A percentile compares a stretch with the other conserved stretches of the same genome.
Evolutionary conservation across 1,140 invertebrate genomes (phyloP).

Genomic region (Sarcophaga peregrina): DNA sequence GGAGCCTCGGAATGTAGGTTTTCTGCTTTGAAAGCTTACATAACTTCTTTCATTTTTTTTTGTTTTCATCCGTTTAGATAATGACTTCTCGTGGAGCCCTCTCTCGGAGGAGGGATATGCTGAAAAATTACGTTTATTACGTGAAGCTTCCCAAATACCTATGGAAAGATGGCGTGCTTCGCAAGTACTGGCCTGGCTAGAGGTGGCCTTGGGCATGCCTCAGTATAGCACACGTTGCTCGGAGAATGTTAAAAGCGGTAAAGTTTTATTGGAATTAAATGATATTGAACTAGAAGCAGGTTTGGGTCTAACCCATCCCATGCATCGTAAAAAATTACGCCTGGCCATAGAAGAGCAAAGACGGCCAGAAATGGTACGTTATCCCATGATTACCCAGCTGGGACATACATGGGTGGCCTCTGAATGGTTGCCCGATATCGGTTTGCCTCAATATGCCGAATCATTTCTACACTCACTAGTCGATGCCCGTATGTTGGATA

Average conservation of each 20-base stretch:
- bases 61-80: conserved; percentile 44
- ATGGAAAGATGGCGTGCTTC: conserved; percentile 92
- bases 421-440: conserved; percentile 91
- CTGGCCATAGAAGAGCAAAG: conserved; percentile 93
- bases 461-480: conserved; percentile 90
- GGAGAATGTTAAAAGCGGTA: conserved; percentile 94
- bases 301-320: conserved; percentile 86
- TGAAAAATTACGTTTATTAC: conserved; percentile 81
- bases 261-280: conserved; percentile 89
- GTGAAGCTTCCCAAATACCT: conserved; percentile 88
- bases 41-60: background rate
- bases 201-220: conserved; percentile 92
- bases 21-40: background rate
- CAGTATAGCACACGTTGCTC: conserved; percentile 89
- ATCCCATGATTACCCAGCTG: conserved; percentile 85
- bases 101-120: conserved; percentile 86
- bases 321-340: conserved; percentile 93
- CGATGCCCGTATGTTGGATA: conserved; percentile 91
- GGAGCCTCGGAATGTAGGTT: conserved; percentile 64
- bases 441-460: conserved; percentile 88
- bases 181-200: conserved; percentile 92
- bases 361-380: conserved; percentile 84
- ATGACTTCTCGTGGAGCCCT: conserved; percentile 76
- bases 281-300: conserved; percentile 89
- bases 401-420: conserved; percentile 92